These are phyloP conservation scores for Eriosoma lanigerum DNA, from an alignment of 1,140 invertebrate species.

Conservation along the genomic window DNA sequence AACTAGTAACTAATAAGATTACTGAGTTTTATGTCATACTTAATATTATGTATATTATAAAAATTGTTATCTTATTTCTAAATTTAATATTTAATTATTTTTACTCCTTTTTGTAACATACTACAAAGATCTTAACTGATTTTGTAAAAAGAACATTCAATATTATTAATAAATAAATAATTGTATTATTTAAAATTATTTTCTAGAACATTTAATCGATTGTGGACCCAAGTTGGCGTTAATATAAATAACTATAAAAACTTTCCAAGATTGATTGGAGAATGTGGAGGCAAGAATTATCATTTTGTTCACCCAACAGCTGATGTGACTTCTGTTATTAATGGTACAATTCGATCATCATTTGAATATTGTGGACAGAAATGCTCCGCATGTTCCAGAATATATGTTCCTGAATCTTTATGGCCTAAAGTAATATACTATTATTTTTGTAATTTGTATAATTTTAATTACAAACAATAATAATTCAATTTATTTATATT, in stretches of 20 bases:
- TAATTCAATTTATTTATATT: not conserved
- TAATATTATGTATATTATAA: no score
- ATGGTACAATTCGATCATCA: conserved; percentile 82
- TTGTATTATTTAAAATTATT: conserved; percentile 49
- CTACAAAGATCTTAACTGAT: no score
- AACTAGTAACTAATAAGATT: no score
- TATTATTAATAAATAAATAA: no score
- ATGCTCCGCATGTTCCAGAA: conserved; percentile 95
- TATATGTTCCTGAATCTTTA: conserved; percentile 90
- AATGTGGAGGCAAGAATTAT: conserved; percentile 99
- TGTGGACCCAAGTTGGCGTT: conserved; percentile 91
- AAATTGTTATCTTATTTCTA: no score
- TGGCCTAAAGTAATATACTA: conserved; percentile 71
- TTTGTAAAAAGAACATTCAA: no score
- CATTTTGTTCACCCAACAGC: conserved; percentile 95
- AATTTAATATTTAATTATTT: no score
- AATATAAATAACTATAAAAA: conserved; percentile 85
- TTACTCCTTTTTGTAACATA: no score
- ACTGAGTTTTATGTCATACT: no score
- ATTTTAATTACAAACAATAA: no score
- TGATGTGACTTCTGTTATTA: conserved; percentile 79
- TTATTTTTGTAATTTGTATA: not conserved
- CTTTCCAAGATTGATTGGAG: conserved; percentile 91
- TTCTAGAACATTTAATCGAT: conserved; percentile 82
- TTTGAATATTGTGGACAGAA: conserved; percentile 98